Conservation (phyloP, 2,797 vertebrate genomes). For the Iguana delicatissima region DNA sequence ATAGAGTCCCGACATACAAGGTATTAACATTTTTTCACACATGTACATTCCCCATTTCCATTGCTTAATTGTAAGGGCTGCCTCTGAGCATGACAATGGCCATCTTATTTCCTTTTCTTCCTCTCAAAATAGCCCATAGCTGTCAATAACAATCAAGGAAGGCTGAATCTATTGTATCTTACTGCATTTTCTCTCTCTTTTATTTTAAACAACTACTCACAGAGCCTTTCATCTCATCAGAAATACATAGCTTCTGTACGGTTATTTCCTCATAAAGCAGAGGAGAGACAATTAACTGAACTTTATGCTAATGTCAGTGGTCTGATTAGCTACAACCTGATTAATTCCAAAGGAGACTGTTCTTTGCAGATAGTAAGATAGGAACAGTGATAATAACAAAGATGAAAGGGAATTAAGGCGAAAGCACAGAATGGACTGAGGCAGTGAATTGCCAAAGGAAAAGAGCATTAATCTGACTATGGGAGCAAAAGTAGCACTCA, state of each 20-base stretch:
- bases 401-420: slow-evolving; percentile 56
- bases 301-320: slow-evolving; percentile 47
- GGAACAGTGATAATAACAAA: slow-evolving; percentile 45
- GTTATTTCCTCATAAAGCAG: slow-evolving; percentile 54
- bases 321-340: slow-evolving; percentile 61
- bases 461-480: slow-evolving; percentile 1
- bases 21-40: not conserved
- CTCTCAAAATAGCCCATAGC: slow-evolving; percentile 2
- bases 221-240: slow-evolving; percentile 39
- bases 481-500: not conserved
- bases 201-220: slow-evolving; percentile 34
- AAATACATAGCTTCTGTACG: slow-evolving; percentile 22
- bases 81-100: not conserved
- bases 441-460: slow-evolving; percentile 46
- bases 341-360: slow-evolving; percentile 52
- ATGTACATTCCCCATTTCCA: slow-evolving; percentile 29
- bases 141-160: slow-evolving; percentile 33
- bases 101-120: slow-evolving; percentile 14
- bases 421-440: slow-evolving; percentile 46
- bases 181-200: not conserved
- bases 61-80: slow-evolving; percentile 35
- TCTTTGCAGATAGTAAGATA: slow-evolving; percentile 46
- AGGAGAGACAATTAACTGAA: slow-evolving; percentile 47
- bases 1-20: not conserved
- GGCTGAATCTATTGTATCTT: not conserved